These are phyloP conservation scores for Chiridota heheva DNA, from an alignment of 35 echinoderm and acorn worm species.

Conservation along the genomic window DNA sequence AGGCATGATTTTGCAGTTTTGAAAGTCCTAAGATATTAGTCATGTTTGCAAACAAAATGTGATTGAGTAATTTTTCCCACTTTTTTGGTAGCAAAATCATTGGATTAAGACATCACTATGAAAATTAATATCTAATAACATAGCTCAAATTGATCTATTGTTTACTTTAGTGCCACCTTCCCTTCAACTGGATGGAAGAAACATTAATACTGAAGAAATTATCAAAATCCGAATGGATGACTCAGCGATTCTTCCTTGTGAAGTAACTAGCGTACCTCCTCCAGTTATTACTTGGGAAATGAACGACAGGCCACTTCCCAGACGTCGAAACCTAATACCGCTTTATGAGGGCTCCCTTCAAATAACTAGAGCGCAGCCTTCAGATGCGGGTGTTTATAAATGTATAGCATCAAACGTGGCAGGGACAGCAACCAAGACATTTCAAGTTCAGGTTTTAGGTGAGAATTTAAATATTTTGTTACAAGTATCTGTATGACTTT, in stretches of 20 bases:
- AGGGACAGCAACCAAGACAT: conserved; percentile 61
- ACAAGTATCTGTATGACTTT: not conserved
- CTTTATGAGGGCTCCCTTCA: conserved; percentile 44
- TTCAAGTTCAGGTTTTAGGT: conserved; percentile 65
- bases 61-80: too few relatives aligned
- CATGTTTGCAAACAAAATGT: too few relatives aligned
- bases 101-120: too few relatives aligned
- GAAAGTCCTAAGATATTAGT: too few relatives aligned
- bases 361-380: conserved; percentile 37
- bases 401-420: conserved; percentile 85
- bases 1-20: too few relatives aligned
- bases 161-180: not conserved
- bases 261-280: conserved; percentile 57
- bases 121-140: too few relatives aligned
- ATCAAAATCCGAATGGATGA: conserved; percentile 49
- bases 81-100: too few relatives aligned
- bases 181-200: too few relatives aligned
- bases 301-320: conserved; percentile 31
- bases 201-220: conserved; percentile 12
- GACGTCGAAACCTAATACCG: conserved; percentile 13
- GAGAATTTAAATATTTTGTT: not conserved
- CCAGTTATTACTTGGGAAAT: conserved; percentile 76
- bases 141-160: too few relatives aligned
- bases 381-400: conserved; percentile 79
- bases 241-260: conserved; percentile 66